phyloP scores from a whole-genome alignment of 2,888 invertebrate species.

The Patella depressa region DNA sequence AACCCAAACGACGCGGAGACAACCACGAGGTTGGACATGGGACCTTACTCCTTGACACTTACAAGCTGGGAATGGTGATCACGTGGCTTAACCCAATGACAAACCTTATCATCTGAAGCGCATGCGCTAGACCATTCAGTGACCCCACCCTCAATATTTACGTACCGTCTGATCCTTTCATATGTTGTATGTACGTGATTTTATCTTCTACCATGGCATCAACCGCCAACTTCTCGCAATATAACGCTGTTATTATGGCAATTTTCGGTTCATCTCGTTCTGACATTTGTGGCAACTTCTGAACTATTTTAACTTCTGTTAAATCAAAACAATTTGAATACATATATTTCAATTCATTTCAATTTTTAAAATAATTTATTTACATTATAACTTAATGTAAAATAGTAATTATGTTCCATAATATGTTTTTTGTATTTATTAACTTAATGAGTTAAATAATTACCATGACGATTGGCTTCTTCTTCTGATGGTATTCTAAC shows the following conservation, averaged over 20 bases:
- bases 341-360: too few relatives aligned
- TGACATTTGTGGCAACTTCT: slow-evolving; percentile 93
- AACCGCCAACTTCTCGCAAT: slow-evolving; percentile 97
- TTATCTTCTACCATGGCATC: slow-evolving; percentile 98
- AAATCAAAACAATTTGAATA: slow-evolving; percentile 6
- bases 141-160: background rate
- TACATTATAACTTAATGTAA: background rate
- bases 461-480: slow-evolving; percentile 52
- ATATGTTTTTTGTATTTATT: too few relatives aligned
- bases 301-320: slow-evolving; percentile 77
- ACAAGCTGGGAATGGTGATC: too few relatives aligned
- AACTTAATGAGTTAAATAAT: background rate
- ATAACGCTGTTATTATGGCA: slow-evolving; percentile 97
- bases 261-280: slow-evolving; percentile 94
- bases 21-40: too few relatives aligned
- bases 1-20: too few relatives aligned
- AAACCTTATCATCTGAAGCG: too few relatives aligned
- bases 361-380: background rate
- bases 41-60: too few relatives aligned
- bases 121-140: too few relatives aligned
- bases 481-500: slow-evolving; percentile 60
- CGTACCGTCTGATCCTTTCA: slow-evolving; percentile 86
- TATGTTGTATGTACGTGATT: slow-evolving; percentile 94
- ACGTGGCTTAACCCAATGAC: too few relatives aligned
- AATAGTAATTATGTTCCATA: too few relatives aligned